These are phyloP conservation scores for Lordiphosa collinella DNA, from an alignment of 1,140 invertebrate species.

Conservation along the genomic window DNA sequence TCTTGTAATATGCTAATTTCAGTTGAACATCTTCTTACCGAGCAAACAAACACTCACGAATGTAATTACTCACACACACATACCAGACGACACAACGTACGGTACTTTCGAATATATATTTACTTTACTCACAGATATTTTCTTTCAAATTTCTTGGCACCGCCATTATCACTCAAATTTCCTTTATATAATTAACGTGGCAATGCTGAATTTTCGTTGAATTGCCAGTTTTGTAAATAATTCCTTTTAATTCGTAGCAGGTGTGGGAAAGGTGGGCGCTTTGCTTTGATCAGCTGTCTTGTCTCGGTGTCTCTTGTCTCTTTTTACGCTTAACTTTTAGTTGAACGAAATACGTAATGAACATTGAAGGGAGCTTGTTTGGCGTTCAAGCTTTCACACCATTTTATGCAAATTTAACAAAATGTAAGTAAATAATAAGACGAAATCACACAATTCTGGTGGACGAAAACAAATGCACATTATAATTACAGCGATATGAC, in stretches of 20 bases:
- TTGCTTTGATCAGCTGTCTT: constrained; percentile 50
- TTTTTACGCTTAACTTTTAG: constrained; percentile 4
- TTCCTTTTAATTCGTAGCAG: constrained; percentile 58
- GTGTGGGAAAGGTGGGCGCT: constrained; percentile 47
- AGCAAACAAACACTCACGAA: not conserved
- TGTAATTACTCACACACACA: constrained; percentile 4
- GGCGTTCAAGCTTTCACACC: constrained; percentile 18
- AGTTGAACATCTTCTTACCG: not conserved
- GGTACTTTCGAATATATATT: constrained; percentile 44
- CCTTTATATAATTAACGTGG: constrained; percentile 30
- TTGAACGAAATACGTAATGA: constrained; percentile 16
- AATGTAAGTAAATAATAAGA: constrained; percentile 28
- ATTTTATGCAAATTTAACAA: constrained; percentile 21
- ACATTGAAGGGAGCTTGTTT: constrained; percentile 10
- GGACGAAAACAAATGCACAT: constrained; percentile 71
- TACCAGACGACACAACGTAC: constrained; percentile 17
- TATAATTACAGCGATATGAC: constrained; percentile 36
- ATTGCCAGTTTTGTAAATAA: constrained; percentile 33
- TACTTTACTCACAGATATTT: constrained; percentile 70
- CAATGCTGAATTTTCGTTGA: constrained; percentile 1
- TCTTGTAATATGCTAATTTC: too few relatives aligned
- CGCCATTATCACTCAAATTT: constrained; percentile 56
- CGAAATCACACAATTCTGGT: constrained; percentile 34
- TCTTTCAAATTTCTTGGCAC: constrained; percentile 54
- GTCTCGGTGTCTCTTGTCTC: constrained; percentile 12